Base-by-base conservation (phyloP, 2,888 invertebrate species). In the Mayetiola destructor region DNA sequence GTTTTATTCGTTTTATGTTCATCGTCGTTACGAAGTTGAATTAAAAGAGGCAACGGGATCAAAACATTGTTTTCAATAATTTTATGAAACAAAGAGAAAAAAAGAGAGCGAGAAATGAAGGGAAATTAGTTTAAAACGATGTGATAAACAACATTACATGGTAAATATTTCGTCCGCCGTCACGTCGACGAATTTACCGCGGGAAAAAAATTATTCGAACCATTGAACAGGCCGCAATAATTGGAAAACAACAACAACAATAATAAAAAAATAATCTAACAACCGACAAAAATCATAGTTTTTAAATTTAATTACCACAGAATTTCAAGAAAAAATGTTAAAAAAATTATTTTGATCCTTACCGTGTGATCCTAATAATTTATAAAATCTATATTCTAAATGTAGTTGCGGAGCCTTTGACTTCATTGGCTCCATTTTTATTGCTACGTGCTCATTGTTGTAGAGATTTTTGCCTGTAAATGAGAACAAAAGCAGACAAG, bases 351-450 rank as follows among this genome's bases (percentile, higher is more conserved):
- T n/a, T n/a, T n/a, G n/a, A 52, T 62, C 67, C 87, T 82, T 77
- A 96, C 94, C 94, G 78, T 89, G 88, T 75, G 89, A 86, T 77
- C 96, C 96, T 78, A 99, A 84, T 79, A 97, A 84, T 82, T 96
- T 96, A 82, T 99, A 99, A 85, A 97, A 99, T 80, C 97, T 85
- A 84, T 99, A 99, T 80, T 99, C 99, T 81, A 99, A 83, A 77
- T 99, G 99, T 72, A 99, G 81, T 80, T 99, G 99, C 62, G 99
- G 99, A 71, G 99, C 97, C 82, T 97, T 94, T 67, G 97, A 95
- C 79, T 97, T 99, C 94, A 99, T 96, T 69, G 95, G 94, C 83
- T 99, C 99, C 92, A 99, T 86, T 81, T 99, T 99, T 76, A 99
- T 97, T 75, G 99, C 99, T 77, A 99, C 97, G 81, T 99, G 97